These are phyloP conservation scores for Drosophila kanapiae DNA, from an alignment of 1,140 invertebrate genomes.

Conservation along the genomic window DNA sequence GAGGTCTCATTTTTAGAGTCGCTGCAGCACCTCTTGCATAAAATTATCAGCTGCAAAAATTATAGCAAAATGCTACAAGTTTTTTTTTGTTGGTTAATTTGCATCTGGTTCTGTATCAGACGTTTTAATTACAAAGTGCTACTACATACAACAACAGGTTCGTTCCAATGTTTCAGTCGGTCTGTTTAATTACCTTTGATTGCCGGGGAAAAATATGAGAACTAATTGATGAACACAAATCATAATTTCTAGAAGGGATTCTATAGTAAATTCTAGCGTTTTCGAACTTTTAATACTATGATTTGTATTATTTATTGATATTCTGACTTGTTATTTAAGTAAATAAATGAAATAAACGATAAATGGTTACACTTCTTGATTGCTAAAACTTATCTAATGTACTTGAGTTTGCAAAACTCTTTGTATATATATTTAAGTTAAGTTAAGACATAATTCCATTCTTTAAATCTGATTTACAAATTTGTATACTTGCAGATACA, in stretches of 20 bases:
- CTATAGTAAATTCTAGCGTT: not conserved
- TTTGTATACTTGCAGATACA: not conserved
- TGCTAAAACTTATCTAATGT: too few relatives aligned
- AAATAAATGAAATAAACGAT: not conserved
- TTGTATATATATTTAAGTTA: not conserved
- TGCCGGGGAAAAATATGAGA: conserved; percentile 30
- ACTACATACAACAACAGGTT: conserved; percentile 39
- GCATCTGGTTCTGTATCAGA: conserved; percentile 59
- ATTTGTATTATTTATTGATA: too few relatives aligned
- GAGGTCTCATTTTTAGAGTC: conserved; percentile 21
- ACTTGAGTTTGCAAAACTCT: too few relatives aligned
- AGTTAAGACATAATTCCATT: not conserved
- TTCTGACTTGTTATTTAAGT: not conserved
- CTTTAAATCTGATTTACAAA: not conserved
- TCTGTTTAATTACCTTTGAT: conserved; percentile 55
- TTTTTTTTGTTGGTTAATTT: conserved; percentile 59
- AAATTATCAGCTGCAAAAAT: conserved; percentile 62
- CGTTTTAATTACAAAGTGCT: conserved; percentile 56
- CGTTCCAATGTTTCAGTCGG: conserved; percentile 50
- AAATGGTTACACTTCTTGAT: too few relatives aligned
- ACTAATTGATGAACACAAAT: conserved; percentile 36
- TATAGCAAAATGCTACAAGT: conserved; percentile 65
- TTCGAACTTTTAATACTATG: not conserved
- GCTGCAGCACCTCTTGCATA: conserved; percentile 45
- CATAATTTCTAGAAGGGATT: conserved; percentile 15